Evolutionary conservation across 2,888 invertebrate genomes (phyloP).

Genomic region (Craniophora ligustri): DNA sequence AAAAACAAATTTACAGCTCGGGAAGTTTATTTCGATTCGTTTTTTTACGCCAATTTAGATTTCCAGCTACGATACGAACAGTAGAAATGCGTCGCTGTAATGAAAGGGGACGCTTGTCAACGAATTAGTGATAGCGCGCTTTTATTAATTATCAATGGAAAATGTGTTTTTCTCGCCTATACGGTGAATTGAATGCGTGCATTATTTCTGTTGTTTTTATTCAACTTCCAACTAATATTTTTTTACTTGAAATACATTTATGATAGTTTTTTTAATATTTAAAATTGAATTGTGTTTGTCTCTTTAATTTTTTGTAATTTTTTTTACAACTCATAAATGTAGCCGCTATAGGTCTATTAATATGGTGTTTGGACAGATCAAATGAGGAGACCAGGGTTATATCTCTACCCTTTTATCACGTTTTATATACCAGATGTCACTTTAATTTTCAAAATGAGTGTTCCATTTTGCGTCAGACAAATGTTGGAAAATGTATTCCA

Average conservation of each 20-base stretch:
- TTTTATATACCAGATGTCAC: too few relatives aligned
- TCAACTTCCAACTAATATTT: background rate
- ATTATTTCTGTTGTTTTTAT: background rate
- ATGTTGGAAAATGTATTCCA: background rate
- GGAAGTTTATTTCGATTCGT: constrained; percentile 47
- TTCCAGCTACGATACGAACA: constrained; percentile 32
- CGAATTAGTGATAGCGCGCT: constrained; percentile 32
- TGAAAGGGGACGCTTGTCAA: constrained; percentile 37
- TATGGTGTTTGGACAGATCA: too few relatives aligned
- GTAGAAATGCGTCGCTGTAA: constrained; percentile 21
- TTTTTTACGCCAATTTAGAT: constrained; percentile 52
- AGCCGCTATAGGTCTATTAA: too few relatives aligned
- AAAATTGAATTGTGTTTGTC: too few relatives aligned
- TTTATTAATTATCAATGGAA: constrained; percentile 30
- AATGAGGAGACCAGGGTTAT: too few relatives aligned
- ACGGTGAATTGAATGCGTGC: background rate
- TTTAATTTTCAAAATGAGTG: background rate
- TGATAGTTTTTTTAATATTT: too few relatives aligned
- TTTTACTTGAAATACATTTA: too few relatives aligned
- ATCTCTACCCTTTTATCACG: too few relatives aligned
- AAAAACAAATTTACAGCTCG: constrained; percentile 37
- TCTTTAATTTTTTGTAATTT: too few relatives aligned
- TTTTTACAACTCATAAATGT: too few relatives aligned
- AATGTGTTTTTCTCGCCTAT: constrained; percentile 2
- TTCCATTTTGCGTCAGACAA: background rate